Evolutionary conservation across 2,797 vertebrate species (phyloP).

Genomic region (Stomatorhinus walkeri): DNA sequence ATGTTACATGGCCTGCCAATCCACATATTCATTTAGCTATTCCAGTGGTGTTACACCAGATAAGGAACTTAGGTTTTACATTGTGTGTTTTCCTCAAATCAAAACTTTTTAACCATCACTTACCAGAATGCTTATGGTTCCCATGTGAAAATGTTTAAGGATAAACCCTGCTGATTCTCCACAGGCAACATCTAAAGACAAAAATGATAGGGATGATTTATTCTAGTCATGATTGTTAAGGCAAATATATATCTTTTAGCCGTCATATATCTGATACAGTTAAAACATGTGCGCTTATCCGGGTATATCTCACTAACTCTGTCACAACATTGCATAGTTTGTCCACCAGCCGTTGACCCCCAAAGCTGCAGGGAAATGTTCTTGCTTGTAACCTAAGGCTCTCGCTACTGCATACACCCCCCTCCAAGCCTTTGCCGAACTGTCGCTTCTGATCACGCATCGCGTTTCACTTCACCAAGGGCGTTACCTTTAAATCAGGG

Average conservation of each 20-base stretch:
- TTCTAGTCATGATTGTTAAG: neutral
- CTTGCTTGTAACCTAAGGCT: neutral
- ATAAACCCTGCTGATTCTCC: neutral
- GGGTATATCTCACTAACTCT: neutral
- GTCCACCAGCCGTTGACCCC: neutral
- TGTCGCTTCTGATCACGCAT: neutral
- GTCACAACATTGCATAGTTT: neutral
- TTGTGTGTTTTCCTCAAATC: neutral
- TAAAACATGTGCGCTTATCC: neutral
- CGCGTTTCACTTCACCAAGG: neutral
- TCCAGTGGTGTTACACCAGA: neutral
- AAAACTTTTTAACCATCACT: neutral
- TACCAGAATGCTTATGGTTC: neutral
- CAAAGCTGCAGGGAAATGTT: neutral
- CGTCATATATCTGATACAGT: neutral
- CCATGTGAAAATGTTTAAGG: neutral
- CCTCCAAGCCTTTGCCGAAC: neutral
- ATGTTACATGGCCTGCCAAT: neutral
- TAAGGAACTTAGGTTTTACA: neutral
- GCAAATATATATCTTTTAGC: neutral
- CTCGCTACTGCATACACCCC: neutral
- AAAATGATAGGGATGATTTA: neutral
- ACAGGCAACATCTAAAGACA: neutral
- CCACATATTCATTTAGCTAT: neutral
- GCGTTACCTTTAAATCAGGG: neutral